These are phyloP conservation scores for Paramisgurnus dabryanus DNA, from an alignment of 2,113 vertebrate genomes.

Conservation along the genomic window DNA sequence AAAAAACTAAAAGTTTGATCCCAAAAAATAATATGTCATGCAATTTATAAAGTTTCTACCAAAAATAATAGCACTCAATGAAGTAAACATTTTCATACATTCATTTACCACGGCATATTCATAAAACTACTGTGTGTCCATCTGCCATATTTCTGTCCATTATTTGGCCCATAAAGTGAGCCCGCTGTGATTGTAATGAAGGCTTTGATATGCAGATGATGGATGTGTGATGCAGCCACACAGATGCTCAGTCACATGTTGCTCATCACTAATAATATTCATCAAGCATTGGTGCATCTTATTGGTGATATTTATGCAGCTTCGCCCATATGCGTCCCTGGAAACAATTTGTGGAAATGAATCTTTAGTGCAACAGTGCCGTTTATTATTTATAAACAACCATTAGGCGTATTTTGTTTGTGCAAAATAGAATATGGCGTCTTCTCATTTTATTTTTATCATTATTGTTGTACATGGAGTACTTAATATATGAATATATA, in stretches of 20 bases:
- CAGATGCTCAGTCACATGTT: slow-evolving; percentile 8
- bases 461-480: too few relatives aligned
- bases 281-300: slow-evolving; percentile 8
- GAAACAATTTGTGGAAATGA: slow-evolving; percentile 30
- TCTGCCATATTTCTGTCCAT: too few relatives aligned
- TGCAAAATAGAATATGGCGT: not conserved
- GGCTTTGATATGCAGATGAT: slow-evolving; percentile 69
- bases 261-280: not conserved
- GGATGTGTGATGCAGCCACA: not conserved
- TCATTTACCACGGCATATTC: too few relatives aligned
- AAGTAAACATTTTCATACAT: too few relatives aligned
- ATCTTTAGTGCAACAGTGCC: not conserved
- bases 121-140: too few relatives aligned
- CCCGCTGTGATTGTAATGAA: too few relatives aligned
- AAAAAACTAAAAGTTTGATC: too few relatives aligned
- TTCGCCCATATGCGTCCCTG: slow-evolving; percentile 23
- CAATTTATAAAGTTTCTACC: too few relatives aligned
- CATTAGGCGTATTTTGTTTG: not conserved
- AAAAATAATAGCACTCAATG: too few relatives aligned
- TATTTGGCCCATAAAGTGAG: too few relatives aligned
- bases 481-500: too few relatives aligned
- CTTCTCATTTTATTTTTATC: not conserved
- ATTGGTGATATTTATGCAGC: slow-evolving; percentile 19
- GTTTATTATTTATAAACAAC: not conserved
- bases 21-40: too few relatives aligned